Conservation (phyloP, 2,797 vertebrate species). For the Mallotus villosus region DNA sequence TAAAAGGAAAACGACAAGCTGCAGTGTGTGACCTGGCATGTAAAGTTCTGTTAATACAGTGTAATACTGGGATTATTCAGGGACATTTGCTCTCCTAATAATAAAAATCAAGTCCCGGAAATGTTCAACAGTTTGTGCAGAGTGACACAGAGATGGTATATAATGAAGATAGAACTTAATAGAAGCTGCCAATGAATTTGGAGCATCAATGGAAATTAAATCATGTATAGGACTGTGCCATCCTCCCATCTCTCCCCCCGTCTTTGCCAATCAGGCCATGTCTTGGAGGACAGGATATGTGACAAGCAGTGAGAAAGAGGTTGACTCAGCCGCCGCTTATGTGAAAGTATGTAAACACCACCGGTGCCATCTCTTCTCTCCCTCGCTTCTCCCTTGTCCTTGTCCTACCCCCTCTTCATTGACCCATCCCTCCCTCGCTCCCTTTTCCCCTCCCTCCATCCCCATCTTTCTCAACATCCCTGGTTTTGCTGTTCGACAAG, state of each 20-base stretch:
- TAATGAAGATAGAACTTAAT: background rate
- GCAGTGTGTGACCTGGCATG: slow-evolving; percentile 25
- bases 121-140: background rate
- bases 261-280: slow-evolving; percentile 29
- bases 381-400: background rate
- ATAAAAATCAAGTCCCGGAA: background rate
- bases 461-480: slow-evolving; percentile 17
- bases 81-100: slow-evolving; percentile 13
- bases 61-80: slow-evolving; percentile 43
- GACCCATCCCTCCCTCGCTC: slow-evolving; percentile 37
- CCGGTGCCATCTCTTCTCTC: slow-evolving; percentile 2
- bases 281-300: slow-evolving; percentile 43
- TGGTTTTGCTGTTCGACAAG: slow-evolving; percentile 6
- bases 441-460: slow-evolving; percentile 22
- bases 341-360: slow-evolving; percentile 54
- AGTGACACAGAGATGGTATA: background rate
- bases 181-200: slow-evolving; percentile 1
- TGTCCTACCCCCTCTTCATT: background rate
- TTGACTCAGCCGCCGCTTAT: slow-evolving; percentile 50
- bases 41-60: slow-evolving; percentile 51
- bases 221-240: background rate
- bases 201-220: slow-evolving; percentile 12
- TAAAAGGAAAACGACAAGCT: slow-evolving; percentile 39
- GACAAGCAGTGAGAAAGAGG: slow-evolving; percentile 36
- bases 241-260: slow-evolving; percentile 14